Conservation (phyloP, 2,888 invertebrate genomes). For the Apomyelois bistriatella region DNA sequence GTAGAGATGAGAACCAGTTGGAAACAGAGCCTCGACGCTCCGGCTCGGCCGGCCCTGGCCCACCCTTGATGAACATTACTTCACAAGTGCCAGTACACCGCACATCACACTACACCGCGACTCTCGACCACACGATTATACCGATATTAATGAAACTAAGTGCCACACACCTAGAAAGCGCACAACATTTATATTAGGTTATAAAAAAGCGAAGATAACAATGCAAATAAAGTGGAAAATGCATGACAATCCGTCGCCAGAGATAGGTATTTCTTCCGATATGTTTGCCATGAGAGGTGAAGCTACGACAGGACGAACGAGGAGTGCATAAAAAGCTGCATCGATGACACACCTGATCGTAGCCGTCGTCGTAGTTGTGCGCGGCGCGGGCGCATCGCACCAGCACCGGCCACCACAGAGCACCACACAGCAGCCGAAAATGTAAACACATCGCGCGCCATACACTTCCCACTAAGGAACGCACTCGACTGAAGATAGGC, state of each 20-base stretch:
- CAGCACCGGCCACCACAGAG: conserved; percentile 76
- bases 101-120: conserved; percentile 60
- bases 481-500: conserved; percentile 73
- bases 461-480: conserved; percentile 75
- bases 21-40: conserved; percentile 85
- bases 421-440: conserved; percentile 74
- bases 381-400: conserved; percentile 66
- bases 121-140: conserved; percentile 43
- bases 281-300: conserved; percentile 59
- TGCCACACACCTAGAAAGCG: conserved; percentile 64
- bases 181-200: conserved; percentile 32
- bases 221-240: conserved; percentile 68
- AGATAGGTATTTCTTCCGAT: conserved; percentile 30
- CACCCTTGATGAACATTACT: conserved; percentile 78
- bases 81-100: conserved; percentile 54
- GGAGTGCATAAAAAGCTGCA: conserved; percentile 57
- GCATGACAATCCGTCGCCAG: conserved; percentile 56
- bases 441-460: conserved; percentile 77
- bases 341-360: conserved; percentile 72
- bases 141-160: conserved; percentile 54
- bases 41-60: conserved; percentile 70
- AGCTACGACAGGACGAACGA: conserved; percentile 55
- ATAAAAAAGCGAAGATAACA: conserved; percentile 47
- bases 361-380: conserved; percentile 69
- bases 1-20: conserved; percentile 90